Base-by-base conservation (phyloP, 2,113 vertebrate genomes). In the Sceloporus undulatus region DNA sequence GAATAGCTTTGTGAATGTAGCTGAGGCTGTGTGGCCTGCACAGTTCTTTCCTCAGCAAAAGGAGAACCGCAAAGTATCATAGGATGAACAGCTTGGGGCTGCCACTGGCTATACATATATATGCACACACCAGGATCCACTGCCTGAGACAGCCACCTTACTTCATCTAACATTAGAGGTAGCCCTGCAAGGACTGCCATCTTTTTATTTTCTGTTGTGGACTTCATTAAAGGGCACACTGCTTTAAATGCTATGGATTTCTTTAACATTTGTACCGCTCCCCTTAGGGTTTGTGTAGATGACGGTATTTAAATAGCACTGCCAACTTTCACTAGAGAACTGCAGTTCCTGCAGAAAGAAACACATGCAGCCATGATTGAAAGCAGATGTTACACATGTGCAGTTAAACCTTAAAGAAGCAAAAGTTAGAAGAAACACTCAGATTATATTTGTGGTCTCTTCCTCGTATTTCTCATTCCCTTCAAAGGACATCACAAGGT, bases 251-350 rank as follows among this genome's bases (percentile, higher is more conserved):
- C 80, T 9, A 14, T 14, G 34, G 21, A 14, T 21, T 71, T 89
- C 83, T 91, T 82, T 88, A 85, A n/a, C 88, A 59, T 78, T 3
- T 83, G 87, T 62, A 65, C 75, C 13, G 16, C 81, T 83, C 9
- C 34, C 2, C 8, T 52, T 68, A 42, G 40, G 27, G 13, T n/a
- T 83, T 83, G 5, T 83, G 29, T 40, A 83, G 27, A 54, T 48
- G 14, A 70, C 66, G 40, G 25, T 16, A 23, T 54, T 62, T 9
- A 85, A 75, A 5, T 3, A 25, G 11, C 42, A 74, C 10, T 59
- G 13, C 52, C 52, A 76, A 62, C 62, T 6, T 75, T 13, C 38
- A 27, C 19, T 16, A 34, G 34, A 34, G 34, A 34, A 1, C 34
- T 34, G 34, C 19, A 34, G 21, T 42, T 13, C 10, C 48, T 73